Conservation (phyloP, 2,888 invertebrate genomes). For the Melanostoma mellinum region DNA sequence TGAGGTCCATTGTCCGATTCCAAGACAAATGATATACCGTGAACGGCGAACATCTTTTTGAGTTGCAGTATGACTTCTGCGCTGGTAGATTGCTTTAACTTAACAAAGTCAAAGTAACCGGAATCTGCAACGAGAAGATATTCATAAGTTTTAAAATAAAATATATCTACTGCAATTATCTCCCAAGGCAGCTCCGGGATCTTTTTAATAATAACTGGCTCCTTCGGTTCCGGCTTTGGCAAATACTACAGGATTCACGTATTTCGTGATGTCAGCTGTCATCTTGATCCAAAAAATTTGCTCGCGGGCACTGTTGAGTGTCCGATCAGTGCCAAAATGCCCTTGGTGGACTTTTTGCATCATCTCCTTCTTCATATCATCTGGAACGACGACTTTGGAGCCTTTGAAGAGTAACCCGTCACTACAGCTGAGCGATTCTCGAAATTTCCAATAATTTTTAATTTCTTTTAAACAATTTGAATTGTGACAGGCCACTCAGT, state of each 20-base stretch:
- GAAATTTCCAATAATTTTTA: conserved; percentile 30
- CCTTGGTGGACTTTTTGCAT: conserved; percentile 41
- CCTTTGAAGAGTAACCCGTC: conserved; percentile 39
- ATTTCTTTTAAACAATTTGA: conserved; percentile 4
- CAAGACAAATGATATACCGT: conserved; percentile 28
- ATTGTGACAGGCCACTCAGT: conserved; percentile 31
- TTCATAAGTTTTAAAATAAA: conserved; percentile 37
- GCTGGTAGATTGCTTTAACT: conserved; percentile 22
- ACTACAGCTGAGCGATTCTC: conserved; percentile 37
- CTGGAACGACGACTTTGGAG: conserved; percentile 21
- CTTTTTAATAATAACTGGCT: conserved; percentile 27
- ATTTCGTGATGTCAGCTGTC: conserved; percentile 24
- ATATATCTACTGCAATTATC: conserved; percentile 41
- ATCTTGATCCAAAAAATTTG: conserved; percentile 42
- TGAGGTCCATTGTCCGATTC: conserved; percentile 45
- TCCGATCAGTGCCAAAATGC: conserved; percentile 39
- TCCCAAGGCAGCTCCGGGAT: conserved; percentile 30
- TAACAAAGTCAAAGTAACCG: conserved; percentile 27
- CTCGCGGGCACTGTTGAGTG: conserved; percentile 27
- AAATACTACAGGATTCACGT: conserved; percentile 32
- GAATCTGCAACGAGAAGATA: conserved; percentile 42
- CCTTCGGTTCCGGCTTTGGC: conserved; percentile 40
- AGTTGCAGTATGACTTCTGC: conserved; percentile 41
- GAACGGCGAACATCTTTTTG: conserved; percentile 24
- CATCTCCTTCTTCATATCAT: conserved; percentile 34